Percentiles rank a stretch among this genome's conserved stretches.
Evolutionary conservation across 2,888 invertebrate species (phyloP).

Genomic region (Hetaerina titia): DNA sequence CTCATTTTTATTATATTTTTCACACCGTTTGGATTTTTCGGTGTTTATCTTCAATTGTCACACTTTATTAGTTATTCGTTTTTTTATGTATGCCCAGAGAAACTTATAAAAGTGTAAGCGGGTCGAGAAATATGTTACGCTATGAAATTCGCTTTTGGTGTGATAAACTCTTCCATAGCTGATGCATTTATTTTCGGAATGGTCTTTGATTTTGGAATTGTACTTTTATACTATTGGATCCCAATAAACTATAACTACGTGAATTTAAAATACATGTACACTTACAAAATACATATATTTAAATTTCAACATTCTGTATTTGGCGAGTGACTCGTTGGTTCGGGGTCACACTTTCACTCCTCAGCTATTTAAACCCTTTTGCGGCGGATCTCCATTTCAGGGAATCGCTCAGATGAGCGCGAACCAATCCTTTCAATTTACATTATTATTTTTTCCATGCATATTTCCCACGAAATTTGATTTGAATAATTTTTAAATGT

Average conservation of each 20-base stretch:
- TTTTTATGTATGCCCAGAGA: too few species aligned
- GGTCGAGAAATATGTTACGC: too few species aligned
- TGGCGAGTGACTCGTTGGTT: neutral
- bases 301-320: neutral
- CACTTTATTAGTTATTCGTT: too few species aligned
- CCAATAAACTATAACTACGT: neutral
- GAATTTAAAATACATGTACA: neutral
- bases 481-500: neutral
- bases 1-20: too few species aligned
- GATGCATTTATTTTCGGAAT: too few species aligned
- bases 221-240: neutral
- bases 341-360: neutral
- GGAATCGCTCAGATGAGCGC: neutral
- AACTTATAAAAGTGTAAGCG: too few species aligned
- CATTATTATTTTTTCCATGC: neutral
- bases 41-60: too few species aligned
- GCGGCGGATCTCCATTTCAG: neutral
- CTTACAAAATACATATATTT: neutral
- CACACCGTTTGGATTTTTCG: too few species aligned
- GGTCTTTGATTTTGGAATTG: too few species aligned
- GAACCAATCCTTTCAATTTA: neutral
- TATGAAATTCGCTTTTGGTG: too few species aligned
- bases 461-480: neutral
- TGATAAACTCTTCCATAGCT: too few species aligned
- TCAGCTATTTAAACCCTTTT: neutral